These are phyloP conservation scores for Myzus persicae DNA, from an alignment of 1,140 invertebrate genomes.

Conservation along the genomic window DNA sequence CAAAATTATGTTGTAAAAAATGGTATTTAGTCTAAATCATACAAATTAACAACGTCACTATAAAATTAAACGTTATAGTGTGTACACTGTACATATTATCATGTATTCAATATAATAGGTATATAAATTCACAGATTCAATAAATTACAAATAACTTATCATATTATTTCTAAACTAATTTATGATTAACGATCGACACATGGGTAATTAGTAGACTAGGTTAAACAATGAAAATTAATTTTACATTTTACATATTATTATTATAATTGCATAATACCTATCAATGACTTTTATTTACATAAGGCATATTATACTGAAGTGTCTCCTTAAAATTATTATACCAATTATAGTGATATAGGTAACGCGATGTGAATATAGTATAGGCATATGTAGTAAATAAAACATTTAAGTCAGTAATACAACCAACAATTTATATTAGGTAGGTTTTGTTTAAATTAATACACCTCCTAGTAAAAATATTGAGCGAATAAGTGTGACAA, in stretches of 20 bases:
- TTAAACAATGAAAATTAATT: neutral
- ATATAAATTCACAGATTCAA: neutral
- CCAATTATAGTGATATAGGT: neutral
- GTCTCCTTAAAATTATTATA: neutral
- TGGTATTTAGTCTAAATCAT: neutral
- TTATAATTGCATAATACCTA: neutral
- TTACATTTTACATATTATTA: neutral
- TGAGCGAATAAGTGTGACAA: neutral
- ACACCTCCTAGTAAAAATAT: neutral
- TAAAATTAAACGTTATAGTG: neutral
- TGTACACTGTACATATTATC: neutral
- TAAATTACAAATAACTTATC: neutral
- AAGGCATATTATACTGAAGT: slow-evolving; percentile 12
- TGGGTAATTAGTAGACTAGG: neutral
- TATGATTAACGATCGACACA: neutral
- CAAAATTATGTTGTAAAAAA: neutral
- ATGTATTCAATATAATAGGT: neutral
- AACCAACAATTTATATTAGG: neutral
- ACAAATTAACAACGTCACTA: neutral
- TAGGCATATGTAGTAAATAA: neutral
- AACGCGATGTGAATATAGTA: neutral
- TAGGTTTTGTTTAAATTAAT: neutral
- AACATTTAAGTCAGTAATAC: neutral
- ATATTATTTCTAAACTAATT: neutral
- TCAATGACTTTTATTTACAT: neutral